Base-by-base conservation (phyloP, 1,140 invertebrate genomes). In the Caligus rogercresseyi region DNA sequence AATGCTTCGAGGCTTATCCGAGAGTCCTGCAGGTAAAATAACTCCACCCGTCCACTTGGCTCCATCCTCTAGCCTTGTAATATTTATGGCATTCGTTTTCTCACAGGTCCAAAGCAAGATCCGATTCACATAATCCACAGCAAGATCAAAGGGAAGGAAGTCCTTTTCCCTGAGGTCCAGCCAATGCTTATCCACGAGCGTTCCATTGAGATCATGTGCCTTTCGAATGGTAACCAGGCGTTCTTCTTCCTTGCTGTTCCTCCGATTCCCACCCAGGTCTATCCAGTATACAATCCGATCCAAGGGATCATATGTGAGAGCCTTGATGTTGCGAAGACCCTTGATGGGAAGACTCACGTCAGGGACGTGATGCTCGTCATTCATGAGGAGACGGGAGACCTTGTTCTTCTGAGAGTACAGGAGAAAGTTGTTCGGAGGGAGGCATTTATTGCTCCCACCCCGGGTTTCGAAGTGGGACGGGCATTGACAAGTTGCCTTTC, bases 31-130 rank as follows among this genome's bases (percentile, higher is more conserved):
- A 2, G 43, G 23, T 24, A 56, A 20, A 20, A 56, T 43, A 43
- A 43, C n/a, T 21, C 54, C 54, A 16, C 20, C 11, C 2, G 54
- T 20, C 19, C 54, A 21, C 24, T 56, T 25, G 19, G 3, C 2
- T 1, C 16, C 24, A 20, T 76, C 78, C 69, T 82, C 79, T 1
- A 84, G 72, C 64, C 83, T 79, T 0, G 89, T 92, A 0, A 89
- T 84, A 72, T 93, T 93, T 25, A 96, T 93, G 0, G 85, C 83
- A 71, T 94, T 85, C 19, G 83, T 82, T 23, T 80, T 74, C 0
- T 80, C 74, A 69, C 87, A 91, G 0, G 87, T 85, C 89, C 89
- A 94, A 74, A 88, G 94, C 0, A 96, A 70, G 0, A 87, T 71
- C 21, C 87, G 75, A 0, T 87, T 83, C 23, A 87, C 78, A 0